These are phyloP conservation scores for Myotis daubentonii DNA, from an alignment of 2,797 vertebrate species.

Conservation along the genomic window DNA sequence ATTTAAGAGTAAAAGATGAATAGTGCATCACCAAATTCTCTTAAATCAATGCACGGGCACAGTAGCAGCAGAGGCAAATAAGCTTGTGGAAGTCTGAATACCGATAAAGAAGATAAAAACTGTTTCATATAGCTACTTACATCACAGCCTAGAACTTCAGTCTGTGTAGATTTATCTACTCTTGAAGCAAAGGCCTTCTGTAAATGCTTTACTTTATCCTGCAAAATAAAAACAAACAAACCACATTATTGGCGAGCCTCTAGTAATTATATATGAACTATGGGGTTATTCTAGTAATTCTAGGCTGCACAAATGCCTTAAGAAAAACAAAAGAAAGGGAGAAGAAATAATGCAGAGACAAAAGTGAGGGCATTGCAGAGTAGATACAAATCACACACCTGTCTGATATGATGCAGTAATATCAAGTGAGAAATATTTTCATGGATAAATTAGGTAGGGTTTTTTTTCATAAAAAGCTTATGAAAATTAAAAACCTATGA, in stretches of 20 bases:
- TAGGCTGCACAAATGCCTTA: neutral
- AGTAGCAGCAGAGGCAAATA: constrained; percentile 76
- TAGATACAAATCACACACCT: neutral
- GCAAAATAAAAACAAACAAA: constrained; percentile 80
- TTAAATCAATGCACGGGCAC: constrained; percentile 69
- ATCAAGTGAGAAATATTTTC: neutral
- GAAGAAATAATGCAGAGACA: neutral
- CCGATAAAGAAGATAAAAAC: constrained; percentile 76
- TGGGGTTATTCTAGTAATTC: neutral
- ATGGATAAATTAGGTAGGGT: neutral
- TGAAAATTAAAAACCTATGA: neutral
- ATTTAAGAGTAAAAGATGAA: constrained; percentile 78
- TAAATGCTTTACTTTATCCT: constrained; percentile 93
- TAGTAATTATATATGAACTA: neutral
- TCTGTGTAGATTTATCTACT: constrained; percentile 96
- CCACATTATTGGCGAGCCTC: neutral
- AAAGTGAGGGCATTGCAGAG: neutral
- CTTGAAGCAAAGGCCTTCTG: constrained; percentile 91
- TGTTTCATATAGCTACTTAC: constrained; percentile 89
- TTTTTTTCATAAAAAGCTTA: neutral
- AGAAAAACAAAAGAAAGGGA: neutral
- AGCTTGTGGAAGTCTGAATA: constrained; percentile 72
- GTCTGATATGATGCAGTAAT: neutral
- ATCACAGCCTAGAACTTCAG: constrained; percentile 93
- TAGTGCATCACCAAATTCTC: constrained; percentile 44